These are phyloP conservation scores for Pteria penguin DNA, from an alignment of 2,888 invertebrate genomes.

Conservation along the genomic window DNA sequence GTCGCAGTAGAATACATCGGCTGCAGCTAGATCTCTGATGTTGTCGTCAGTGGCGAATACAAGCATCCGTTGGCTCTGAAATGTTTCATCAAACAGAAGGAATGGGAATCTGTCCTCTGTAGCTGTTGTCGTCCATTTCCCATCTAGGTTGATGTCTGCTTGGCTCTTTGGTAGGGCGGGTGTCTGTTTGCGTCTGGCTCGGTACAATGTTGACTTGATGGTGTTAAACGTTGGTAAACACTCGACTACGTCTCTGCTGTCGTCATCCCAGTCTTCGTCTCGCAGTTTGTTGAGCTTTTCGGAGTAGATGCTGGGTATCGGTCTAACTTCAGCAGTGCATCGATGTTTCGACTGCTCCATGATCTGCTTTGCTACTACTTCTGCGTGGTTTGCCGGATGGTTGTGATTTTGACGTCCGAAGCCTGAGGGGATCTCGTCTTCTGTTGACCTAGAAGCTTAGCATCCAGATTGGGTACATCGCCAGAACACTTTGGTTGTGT, in stretches of 20 bases:
- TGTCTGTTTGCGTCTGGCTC: too few species aligned
- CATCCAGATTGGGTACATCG: too few species aligned
- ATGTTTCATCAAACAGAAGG: not conserved
- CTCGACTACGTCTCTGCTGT: constrained; percentile 2
- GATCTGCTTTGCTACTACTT: too few species aligned
- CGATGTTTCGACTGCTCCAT: not conserved
- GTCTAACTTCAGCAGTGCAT: not conserved
- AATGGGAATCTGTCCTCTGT: not conserved
- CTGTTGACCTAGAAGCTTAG: too few species aligned
- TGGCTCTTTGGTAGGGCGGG: too few species aligned
- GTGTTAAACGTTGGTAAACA: constrained; percentile 16
- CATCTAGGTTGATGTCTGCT: too few species aligned
- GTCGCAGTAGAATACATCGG: constrained; percentile 3
- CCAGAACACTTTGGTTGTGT: too few species aligned
- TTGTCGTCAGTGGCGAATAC: constrained; percentile 2
- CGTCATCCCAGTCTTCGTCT: constrained; percentile 22
- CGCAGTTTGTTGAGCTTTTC: constrained; percentile 21
- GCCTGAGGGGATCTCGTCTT: too few species aligned
- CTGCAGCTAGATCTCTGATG: not conserved
- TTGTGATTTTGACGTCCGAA: too few species aligned
- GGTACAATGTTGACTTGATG: too few species aligned
- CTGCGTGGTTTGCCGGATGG: too few species aligned
- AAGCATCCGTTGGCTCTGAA: not conserved
- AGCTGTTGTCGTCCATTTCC: not conserved
- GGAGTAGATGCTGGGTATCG: constrained; percentile 18